Conservation (phyloP, 2,113 vertebrate genomes). For the Elachura formosa region DNA sequence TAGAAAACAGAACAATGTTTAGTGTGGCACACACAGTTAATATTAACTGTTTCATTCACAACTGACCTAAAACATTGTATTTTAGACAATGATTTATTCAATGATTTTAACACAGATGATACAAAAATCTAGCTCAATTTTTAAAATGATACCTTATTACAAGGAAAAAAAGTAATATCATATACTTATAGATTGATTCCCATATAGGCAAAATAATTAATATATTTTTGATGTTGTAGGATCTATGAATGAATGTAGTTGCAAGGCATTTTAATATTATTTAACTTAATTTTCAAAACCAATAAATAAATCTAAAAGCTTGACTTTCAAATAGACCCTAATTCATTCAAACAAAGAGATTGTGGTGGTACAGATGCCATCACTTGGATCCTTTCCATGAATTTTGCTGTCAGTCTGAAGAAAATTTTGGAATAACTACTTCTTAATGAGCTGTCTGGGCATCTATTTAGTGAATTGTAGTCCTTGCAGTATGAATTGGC, state of each 20-base stretch:
- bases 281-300: not conserved
- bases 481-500: constrained; percentile 25
- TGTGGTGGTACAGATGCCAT: not conserved
- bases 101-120: not conserved
- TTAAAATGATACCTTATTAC: not conserved
- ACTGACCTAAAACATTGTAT: not conserved
- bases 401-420: constrained; percentile 9
- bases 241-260: not conserved
- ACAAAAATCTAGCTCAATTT: not conserved
- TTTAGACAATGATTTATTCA: not conserved
- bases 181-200: not conserved
- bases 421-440: constrained; percentile 22
- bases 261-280: not conserved
- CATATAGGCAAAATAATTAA: not conserved
- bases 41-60: not conserved
- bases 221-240: not conserved
- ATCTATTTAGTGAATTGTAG: constrained; percentile 4
- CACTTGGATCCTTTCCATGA: not conserved
- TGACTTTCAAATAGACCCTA: not conserved
- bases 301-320: not conserved
- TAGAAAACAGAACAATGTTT: not conserved
- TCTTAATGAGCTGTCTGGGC: constrained; percentile 4
- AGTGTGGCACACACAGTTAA: not conserved
- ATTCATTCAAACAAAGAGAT: not conserved
- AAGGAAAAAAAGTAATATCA: not conserved